phyloP scores from a whole-genome alignment of 2,797 vertebrate species.

The Taenioides sp. region DNA sequence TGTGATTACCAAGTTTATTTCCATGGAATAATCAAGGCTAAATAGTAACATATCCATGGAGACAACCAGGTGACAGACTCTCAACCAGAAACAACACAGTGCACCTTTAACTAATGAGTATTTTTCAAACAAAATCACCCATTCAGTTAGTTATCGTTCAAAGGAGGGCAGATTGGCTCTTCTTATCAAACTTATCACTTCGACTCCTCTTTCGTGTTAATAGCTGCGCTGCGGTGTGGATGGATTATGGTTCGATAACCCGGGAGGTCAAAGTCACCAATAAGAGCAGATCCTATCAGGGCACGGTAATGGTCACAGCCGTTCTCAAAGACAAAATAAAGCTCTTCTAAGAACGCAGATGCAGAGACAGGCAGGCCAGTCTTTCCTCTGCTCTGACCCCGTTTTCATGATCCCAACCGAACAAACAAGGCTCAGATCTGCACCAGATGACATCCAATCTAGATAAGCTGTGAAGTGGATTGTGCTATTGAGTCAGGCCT shows the following conservation, averaged over 20 bases:
- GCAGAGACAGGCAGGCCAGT: constrained; percentile 28
- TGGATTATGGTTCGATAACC: constrained; percentile 44
- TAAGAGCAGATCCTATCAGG: constrained; percentile 25
- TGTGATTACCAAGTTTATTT: too few relatives aligned
- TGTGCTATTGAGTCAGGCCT: constrained; percentile 36
- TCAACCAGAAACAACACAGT: too few relatives aligned
- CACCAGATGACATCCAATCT: constrained; percentile 36
- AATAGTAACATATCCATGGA: too few relatives aligned
- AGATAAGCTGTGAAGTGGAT: constrained; percentile 49
- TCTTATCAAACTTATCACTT: constrained; percentile 8
- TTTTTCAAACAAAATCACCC: neutral
- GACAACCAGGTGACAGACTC: too few relatives aligned
- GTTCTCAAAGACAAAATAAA: constrained; percentile 11
- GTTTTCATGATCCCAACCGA: constrained; percentile 48
- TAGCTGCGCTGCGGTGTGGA: constrained; percentile 21
- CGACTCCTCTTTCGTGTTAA: constrained; percentile 14
- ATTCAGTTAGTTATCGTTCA: neutral
- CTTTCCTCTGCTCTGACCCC: constrained; percentile 25
- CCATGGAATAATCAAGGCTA: too few relatives aligned
- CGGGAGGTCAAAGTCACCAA: constrained; percentile 40
- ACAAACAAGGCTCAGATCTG: constrained; percentile 40
- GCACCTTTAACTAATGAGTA: too few relatives aligned
- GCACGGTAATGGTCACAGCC: constrained; percentile 24
- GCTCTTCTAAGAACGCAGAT: constrained; percentile 14
- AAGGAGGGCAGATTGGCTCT: neutral